Conservation (phyloP, 2,113 vertebrate species). For the Taurulus bubalis region DNA sequence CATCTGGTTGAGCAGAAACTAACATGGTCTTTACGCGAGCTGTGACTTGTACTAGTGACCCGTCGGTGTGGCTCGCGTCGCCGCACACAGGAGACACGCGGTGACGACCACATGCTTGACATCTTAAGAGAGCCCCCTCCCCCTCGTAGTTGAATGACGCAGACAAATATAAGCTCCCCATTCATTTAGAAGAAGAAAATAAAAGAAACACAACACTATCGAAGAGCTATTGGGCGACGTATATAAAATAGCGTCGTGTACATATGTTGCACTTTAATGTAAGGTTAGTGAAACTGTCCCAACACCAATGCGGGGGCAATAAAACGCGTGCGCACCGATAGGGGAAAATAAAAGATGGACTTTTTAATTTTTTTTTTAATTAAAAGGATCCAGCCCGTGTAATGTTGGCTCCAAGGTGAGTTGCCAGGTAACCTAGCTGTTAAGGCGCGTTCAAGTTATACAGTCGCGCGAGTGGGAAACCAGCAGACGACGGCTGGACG, state of each 20-base stretch:
- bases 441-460: no score
- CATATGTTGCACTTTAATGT: not conserved
- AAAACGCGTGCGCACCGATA: constrained; percentile 4
- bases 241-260: fast-evolving
- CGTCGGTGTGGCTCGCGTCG: not conserved
- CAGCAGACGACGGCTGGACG: not conserved
- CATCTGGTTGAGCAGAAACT: not conserved
- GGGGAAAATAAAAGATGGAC: no score
- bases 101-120: constrained; percentile 61
- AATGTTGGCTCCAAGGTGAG: not conserved
- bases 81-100: constrained; percentile 45
- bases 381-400: not conserved
- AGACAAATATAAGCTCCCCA: not conserved
- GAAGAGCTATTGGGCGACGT: fast-evolving
- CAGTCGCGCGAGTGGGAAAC: not conserved
- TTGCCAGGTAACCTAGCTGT: not conserved
- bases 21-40: not conserved
- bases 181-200: not conserved
- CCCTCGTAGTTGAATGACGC: constrained; percentile 38
- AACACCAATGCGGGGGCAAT: not conserved
- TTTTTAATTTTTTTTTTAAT: no score
- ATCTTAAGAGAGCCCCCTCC: not conserved
- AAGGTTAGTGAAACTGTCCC: not conserved
- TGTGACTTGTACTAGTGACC: not conserved
- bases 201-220: fast-evolving